Evolutionary conservation across 2,113 vertebrate species (phyloP).

Genomic region (Furnarius figulus): DNA sequence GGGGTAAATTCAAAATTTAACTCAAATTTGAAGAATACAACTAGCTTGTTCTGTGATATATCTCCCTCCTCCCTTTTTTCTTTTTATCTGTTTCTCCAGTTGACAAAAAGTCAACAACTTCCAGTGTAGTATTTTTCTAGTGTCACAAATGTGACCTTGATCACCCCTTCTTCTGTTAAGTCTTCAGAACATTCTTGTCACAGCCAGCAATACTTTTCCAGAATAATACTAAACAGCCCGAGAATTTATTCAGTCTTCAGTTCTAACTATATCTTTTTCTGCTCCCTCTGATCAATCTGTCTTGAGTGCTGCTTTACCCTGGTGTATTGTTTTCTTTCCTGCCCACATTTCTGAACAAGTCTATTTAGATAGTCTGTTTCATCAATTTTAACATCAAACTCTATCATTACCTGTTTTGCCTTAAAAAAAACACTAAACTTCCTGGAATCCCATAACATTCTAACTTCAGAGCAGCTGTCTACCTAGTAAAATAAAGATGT

Average conservation of each 20-base stretch:
- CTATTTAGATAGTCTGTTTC: conserved; percentile 62
- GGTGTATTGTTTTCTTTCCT: conserved; percentile 5
- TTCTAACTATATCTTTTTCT: conserved; percentile 14
- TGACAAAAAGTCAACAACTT: neutral
- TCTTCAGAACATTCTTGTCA: conserved; percentile 9
- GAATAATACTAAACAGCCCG: neutral
- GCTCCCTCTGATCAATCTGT: conserved; percentile 38
- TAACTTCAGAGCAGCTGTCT: conserved; percentile 32
- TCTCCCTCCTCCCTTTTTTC: neutral
- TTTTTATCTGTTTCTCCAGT: neutral
- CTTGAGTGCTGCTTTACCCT: neutral
- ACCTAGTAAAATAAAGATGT: neutral
- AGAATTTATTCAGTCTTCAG: conserved; percentile 48
- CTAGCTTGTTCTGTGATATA: neutral
- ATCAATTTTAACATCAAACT: conserved; percentile 54
- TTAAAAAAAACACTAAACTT: neutral
- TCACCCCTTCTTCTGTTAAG: neutral
- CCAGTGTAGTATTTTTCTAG: neutral
- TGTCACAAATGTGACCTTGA: conserved; percentile 17
- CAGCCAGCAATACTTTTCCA: neutral
- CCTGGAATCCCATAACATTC: neutral
- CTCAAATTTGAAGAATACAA: neutral
- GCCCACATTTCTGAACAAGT: conserved; percentile 23
- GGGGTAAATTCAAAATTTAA: neutral
- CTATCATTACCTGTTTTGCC: conserved; percentile 36